Percentiles rank a stretch among this genome's conserved stretches.
These are phyloP conservation scores for Myioborus melanocephalus DNA, from an alignment of 2,797 vertebrate genomes.

Conservation along the genomic window DNA sequence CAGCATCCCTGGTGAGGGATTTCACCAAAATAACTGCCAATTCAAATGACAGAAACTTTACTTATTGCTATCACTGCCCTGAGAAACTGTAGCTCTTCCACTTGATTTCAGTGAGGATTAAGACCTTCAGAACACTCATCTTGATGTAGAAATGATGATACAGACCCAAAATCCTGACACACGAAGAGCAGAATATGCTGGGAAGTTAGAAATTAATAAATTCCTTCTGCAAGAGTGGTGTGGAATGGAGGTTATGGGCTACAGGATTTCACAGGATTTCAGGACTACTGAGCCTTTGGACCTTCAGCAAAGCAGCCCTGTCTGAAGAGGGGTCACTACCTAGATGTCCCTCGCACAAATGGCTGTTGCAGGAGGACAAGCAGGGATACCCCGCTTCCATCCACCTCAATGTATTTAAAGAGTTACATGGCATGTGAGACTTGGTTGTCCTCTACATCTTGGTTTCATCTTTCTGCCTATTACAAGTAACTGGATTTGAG, in stretches of 20 bases:
- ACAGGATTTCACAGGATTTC: background rate
- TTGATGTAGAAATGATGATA: background rate
- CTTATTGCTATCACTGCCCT: background rate
- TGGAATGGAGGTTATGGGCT: background rate
- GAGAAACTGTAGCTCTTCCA: background rate
- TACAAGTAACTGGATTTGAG: background rate
- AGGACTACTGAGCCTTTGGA: background rate
- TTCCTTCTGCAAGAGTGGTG: background rate
- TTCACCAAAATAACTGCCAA: background rate
- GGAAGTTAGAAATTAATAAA: background rate
- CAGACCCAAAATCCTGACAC: background rate
- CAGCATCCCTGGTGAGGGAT: fast-evolving
- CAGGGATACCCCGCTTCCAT: background rate
- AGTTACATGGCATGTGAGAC: background rate
- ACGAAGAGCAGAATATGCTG: background rate
- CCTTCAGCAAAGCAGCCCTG: background rate
- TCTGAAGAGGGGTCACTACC: background rate
- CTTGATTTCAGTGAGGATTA: background rate
- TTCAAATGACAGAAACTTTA: background rate
- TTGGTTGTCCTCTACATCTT: background rate
- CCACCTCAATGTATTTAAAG: background rate
- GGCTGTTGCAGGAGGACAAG: background rate
- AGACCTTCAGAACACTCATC: background rate
- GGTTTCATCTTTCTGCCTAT: background rate
- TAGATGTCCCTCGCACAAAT: background rate